Evolutionary conservation across 2,113 vertebrate species (phyloP), one percentile per base, ranked within the genome.

Genomic region (Gasterosteus nipponicus): DNA sequence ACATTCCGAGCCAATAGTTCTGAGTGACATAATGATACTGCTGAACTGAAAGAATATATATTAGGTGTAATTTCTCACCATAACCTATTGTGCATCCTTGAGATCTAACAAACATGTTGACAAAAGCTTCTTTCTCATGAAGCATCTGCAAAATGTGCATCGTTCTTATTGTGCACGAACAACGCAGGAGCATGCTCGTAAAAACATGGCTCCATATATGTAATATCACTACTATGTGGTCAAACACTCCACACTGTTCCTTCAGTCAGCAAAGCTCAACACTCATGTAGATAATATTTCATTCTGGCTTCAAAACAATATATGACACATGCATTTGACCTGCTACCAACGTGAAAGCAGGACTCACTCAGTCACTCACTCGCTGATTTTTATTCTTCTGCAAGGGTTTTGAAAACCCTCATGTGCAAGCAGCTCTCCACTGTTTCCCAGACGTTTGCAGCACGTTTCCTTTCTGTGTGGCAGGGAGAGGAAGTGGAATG

Each of bases 401-500:
- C 18, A 47, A 12, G 29, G 56, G 51, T 73, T 68, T 49, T 39
- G 65, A 31, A 75, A 54, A 22, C 66, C 64, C 75, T 87, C 74
- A 58, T 47, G 33, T 78, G 44, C 82, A 69, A 47, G 57, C 80
- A 22, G 54, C n/a, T 72, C 49, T 54, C 8, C 71, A 38, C 72
- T 22, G 58, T 86, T 89, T 87, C 86, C 72, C 89, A 86, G 80
- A 92, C 91, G 92, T 92, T 91, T 93, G 92, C 83, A 89, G 79
- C 83, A 85, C 80, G 89, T 93, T 93, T 94, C 84, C 82, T 90
- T 77, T 89, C 80, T 81, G 85, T 87, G 89, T 86, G 83, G 85
- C 75, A 65, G 84, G 78, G 77, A 75, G 65, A 91, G 91, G 89
- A 90, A 93, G 91, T 86, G 81, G 81, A 92, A 91, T 92, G 92